phyloP scores from a whole-genome alignment of 2,113 vertebrate genomes.

The Microtus pennsylvanicus region DNA sequence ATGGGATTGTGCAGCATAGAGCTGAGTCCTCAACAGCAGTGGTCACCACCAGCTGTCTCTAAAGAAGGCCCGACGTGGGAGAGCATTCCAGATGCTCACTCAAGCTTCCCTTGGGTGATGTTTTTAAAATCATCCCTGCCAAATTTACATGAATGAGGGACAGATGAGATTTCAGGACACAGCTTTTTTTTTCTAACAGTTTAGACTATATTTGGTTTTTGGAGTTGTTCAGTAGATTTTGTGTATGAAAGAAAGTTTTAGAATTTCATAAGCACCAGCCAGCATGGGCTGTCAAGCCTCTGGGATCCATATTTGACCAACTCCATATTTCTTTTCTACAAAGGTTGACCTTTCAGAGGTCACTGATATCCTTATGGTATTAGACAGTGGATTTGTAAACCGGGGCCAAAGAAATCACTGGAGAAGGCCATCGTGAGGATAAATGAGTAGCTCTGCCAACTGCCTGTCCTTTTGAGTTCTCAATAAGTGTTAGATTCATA shows the following conservation, averaged over 20 bases:
- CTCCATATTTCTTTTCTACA: background rate
- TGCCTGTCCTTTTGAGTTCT: background rate
- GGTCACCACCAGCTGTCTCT: constrained; percentile 30
- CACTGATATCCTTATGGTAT: background rate
- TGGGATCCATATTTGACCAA: background rate
- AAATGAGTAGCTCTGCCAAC: background rate
- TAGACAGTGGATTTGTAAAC: background rate
- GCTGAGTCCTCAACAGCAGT: background rate
- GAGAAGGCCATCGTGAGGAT: background rate
- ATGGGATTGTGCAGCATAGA: background rate
- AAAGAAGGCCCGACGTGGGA: constrained; percentile 26
- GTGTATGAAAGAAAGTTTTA: constrained; percentile 66
- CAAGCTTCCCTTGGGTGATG: constrained; percentile 10
- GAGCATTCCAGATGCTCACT: constrained; percentile 36
- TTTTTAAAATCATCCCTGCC: constrained; percentile 65
- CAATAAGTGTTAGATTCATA: background rate
- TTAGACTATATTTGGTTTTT: constrained; percentile 75
- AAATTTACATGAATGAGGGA: constrained; percentile 69
- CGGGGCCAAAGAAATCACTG: background rate
- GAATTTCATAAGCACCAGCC: constrained; percentile 55
- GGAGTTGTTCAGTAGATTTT: constrained; percentile 70
- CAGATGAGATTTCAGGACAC: constrained; percentile 76
- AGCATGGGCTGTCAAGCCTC: background rate
- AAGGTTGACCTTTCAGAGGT: background rate
- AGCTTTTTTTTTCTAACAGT: constrained; percentile 70